phyloP scores from a whole-genome alignment of 2,888 invertebrate genomes.

The Endotricha flammealis region DNA sequence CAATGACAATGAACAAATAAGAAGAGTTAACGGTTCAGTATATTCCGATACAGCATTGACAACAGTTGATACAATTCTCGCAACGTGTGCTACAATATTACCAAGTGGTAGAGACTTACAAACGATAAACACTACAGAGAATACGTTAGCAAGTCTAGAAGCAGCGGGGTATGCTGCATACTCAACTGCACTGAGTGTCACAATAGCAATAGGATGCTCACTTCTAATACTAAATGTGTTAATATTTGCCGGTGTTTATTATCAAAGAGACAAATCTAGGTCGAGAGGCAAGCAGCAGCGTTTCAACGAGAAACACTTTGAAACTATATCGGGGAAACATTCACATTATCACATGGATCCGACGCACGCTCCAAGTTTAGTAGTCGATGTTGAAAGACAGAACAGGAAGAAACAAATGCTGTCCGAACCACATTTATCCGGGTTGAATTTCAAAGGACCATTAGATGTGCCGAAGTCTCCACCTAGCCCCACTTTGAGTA shows the following conservation, averaged over 20 bases:
- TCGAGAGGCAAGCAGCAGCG: constrained; percentile 83
- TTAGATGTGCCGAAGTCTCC: constrained; percentile 79
- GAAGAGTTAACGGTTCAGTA: constrained; percentile 69
- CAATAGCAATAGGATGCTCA: constrained; percentile 89
- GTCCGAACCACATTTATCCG: constrained; percentile 74
- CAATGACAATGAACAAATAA: constrained; percentile 79
- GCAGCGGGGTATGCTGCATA: constrained; percentile 87
- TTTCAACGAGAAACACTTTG: constrained; percentile 83
- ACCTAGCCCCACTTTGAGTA: constrained; percentile 80
- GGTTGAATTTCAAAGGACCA: constrained; percentile 77
- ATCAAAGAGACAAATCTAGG: constrained; percentile 87
- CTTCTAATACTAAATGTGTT: constrained; percentile 88
- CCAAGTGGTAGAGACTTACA: constrained; percentile 72
- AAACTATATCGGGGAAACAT: constrained; percentile 86
- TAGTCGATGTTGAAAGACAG: constrained; percentile 87
- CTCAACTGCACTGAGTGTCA: constrained; percentile 86
- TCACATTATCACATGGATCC: constrained; percentile 88
- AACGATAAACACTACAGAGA: constrained; percentile 78
- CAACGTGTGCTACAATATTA: constrained; percentile 83
- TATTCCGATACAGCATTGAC: constrained; percentile 81
- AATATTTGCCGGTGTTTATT: constrained; percentile 91
- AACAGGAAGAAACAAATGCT: constrained; percentile 65
- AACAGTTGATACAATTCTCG: constrained; percentile 83
- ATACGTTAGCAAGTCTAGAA: constrained; percentile 87
- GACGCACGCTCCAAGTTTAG: constrained; percentile 87